Percentiles rank a stretch among this genome's conserved stretches.
phyloP scores from a whole-genome alignment of 2,888 invertebrate species.

The Micoletzkya japonica region DNA sequence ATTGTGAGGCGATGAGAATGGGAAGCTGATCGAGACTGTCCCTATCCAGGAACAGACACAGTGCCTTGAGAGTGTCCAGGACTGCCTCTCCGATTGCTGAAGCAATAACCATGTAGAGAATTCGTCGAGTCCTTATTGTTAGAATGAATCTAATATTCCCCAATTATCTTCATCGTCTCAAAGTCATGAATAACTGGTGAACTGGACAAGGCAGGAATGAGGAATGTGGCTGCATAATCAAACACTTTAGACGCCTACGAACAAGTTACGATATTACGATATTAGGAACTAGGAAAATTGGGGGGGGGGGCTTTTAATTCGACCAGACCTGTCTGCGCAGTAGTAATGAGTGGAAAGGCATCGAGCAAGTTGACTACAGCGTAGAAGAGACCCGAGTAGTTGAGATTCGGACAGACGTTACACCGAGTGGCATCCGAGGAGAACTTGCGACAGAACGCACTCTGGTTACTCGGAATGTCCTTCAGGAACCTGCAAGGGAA shows the following conservation, averaged over 20 bases:
- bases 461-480: conserved; percentile 74
- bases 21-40: conserved; percentile 93
- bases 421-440: conserved; percentile 73
- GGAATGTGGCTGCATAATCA: neutral
- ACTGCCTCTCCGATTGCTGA: conserved; percentile 89
- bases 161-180: too few relatives aligned
- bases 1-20: conserved; percentile 87
- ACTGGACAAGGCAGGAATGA: too few relatives aligned
- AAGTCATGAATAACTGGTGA: too few relatives aligned
- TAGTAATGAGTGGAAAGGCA: conserved; percentile 86
- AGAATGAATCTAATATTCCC: neutral
- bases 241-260: neutral
- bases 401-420: conserved; percentile 90
- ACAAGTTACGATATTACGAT: neutral
- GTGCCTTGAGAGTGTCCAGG: conserved; percentile 87
- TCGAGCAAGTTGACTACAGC: conserved; percentile 87
- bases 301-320: too few relatives aligned
- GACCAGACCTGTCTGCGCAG: conserved; percentile 70
- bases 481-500: conserved; percentile 82
- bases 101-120: too few relatives aligned
- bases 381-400: conserved; percentile 92
- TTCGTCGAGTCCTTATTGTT: neutral
- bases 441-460: conserved; percentile 65
- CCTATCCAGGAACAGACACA: conserved; percentile 92
- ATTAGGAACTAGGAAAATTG: neutral